Evolutionary conservation across 1,140 invertebrate species (phyloP), one percentile per base, ranked within the genome.

Genomic region (Anastrepha ludens): DNA sequence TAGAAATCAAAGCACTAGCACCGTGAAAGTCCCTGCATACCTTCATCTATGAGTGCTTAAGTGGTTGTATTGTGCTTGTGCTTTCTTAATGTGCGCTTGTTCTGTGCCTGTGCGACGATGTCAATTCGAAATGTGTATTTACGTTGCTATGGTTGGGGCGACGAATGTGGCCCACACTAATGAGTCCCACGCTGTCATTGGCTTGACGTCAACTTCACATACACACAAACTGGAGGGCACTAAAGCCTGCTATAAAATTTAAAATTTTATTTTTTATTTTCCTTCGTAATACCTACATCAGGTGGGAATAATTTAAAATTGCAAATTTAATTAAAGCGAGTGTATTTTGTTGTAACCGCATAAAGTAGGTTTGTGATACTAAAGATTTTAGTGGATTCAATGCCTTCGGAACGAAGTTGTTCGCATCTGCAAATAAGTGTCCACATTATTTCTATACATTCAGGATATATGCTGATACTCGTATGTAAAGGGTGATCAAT

Each of bases 171-270:
- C 74, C 74, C 74, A 81, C 74, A 55, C 47, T 81, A 81, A 81
- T 81, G 74, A 81, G 47, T 55, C n/a, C n/a, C 47, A 81, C 74
- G n/a, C 41, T 81, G 74, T 81, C 74, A 81, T 11, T 81, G 44
- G 47, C 44, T 9, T 17, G 44, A 39, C 2, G 4, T 64, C 7
- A 7, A 67, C n/a, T 8, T n/a, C 13, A 13, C 41, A 17, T 58
- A 81, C 47, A 81, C 9, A 81, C 44, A 58, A 3, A 58, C 41
- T 50, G 2, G 50, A 50, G 5, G 41, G 67, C 67, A 44, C 17
- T 74, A 29, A 47, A 74, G 44, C 41, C 7, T 44, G 15, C 67
- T 74, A 29, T 67, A 13, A 13, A 67, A 67, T 41, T 4, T 3
- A 2, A 67, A 67, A 62, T 67, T 29, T 67, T 1, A 1, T 29